These are phyloP conservation scores for Sebastes elongatus DNA, from an alignment of 2,797 vertebrate species.

Conservation along the genomic window DNA sequence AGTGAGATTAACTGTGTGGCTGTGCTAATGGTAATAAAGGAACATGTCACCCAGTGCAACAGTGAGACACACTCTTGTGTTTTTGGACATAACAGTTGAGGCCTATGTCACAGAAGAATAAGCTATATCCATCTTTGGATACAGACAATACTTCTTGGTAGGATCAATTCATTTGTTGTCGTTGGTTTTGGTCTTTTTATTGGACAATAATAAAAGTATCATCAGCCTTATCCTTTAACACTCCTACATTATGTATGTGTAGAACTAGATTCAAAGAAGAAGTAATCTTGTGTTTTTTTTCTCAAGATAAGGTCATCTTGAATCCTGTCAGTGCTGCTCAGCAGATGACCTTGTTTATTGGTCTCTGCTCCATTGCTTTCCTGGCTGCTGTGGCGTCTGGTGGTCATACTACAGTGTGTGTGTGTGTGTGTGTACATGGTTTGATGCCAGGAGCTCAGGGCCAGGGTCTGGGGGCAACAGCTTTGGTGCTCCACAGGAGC, in stretches of 20 bases:
- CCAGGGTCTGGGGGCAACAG: constrained; percentile 64
- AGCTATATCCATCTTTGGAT: neutral
- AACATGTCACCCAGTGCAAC: no score
- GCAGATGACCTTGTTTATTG: constrained; percentile 61
- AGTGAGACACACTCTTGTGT: neutral
- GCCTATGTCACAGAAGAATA: neutral
- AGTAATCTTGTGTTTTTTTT: neutral
- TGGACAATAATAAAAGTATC: neutral
- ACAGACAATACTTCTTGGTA: neutral
- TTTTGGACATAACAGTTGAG: neutral
- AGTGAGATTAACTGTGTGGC: neutral
- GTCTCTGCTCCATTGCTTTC: constrained; percentile 30
- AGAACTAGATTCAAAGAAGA: neutral
- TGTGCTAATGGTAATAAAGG: neutral
- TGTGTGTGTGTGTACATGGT: constrained; percentile 12
- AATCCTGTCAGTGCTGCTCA: constrained; percentile 20
- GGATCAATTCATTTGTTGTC: neutral
- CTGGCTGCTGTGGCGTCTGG: constrained; percentile 57
- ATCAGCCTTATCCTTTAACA: neutral
- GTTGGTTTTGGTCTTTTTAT: neutral
- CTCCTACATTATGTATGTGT: no score
- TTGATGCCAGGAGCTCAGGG: constrained; percentile 57
- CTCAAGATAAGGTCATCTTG: neutral
- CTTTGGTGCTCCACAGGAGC: constrained; percentile 73
- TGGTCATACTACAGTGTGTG: constrained; percentile 24